phyloP scores from a whole-genome alignment of 2,797 vertebrate genomes.

The Cottoperca gobio region DNA sequence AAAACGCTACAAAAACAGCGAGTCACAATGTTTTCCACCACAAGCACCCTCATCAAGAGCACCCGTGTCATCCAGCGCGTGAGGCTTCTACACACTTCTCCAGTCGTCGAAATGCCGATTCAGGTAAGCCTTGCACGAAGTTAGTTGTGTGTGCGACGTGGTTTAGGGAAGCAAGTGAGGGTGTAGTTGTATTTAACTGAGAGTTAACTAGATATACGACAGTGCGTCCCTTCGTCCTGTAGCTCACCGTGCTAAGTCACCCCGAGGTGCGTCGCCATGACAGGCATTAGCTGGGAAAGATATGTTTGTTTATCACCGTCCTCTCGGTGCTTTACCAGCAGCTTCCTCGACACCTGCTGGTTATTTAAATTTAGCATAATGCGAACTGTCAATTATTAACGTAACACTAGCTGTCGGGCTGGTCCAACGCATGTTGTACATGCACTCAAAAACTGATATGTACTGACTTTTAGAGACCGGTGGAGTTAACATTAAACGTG shows the following conservation, averaged over 20 bases:
- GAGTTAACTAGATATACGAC: neutral
- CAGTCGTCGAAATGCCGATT: conserved; percentile 79
- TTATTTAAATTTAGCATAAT: neutral
- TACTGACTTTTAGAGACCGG: neutral
- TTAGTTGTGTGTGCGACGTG: neutral
- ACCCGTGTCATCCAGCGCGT: conserved; percentile 3
- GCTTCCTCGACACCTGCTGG: neutral
- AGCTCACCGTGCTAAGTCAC: conserved; percentile 2
- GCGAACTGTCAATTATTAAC: neutral
- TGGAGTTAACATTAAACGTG: too few relatives aligned
- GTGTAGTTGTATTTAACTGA: neutral
- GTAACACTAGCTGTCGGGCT: neutral
- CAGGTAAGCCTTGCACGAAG: conserved; percentile 64
- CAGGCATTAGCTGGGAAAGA: fast-evolving
- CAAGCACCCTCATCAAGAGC: conserved; percentile 38
- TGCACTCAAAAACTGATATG: too few relatives aligned
- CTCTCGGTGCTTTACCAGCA: fast-evolving
- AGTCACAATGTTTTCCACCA: conserved; percentile 59
- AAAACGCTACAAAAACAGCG: neutral
- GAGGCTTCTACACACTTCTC: conserved; percentile 63
- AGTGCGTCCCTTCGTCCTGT: fast-evolving
- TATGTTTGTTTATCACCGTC: neutral
- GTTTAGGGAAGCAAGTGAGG: fast-evolving
- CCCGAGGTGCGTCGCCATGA: conserved; percentile 38
- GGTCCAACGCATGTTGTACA: too few relatives aligned